These are phyloP conservation scores for Alosa sapidissima DNA, from an alignment of 2,797 vertebrate genomes.

Conservation along the genomic window DNA sequence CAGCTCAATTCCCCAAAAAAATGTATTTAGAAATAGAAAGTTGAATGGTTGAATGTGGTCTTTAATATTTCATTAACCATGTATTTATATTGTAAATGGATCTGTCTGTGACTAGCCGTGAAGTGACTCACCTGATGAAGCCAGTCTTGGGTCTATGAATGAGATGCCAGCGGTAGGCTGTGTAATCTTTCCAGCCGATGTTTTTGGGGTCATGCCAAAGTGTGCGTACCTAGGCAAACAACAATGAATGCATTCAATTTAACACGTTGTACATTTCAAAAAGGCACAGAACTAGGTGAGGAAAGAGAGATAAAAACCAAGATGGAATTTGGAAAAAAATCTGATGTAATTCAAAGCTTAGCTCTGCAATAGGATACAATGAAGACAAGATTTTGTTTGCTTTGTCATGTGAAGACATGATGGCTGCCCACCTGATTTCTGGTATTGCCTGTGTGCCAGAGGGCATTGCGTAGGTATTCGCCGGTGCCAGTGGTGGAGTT, in stretches of 20 bases:
- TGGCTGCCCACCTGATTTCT: constrained; percentile 81
- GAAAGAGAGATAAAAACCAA: not conserved
- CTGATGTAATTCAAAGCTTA: not conserved
- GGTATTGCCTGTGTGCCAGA: constrained; percentile 97
- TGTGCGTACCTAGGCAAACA: constrained; percentile 82
- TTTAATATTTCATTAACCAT: not conserved
- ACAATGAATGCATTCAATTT: not conserved
- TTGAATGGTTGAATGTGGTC: not conserved
- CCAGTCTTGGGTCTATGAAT: constrained; percentile 94
- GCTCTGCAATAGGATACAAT: not conserved
- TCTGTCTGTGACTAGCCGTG: not conserved
- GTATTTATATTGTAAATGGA: too few relatives aligned
- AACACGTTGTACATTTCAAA: not conserved
- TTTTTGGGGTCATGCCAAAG: constrained; percentile 97
- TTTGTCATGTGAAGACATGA: not conserved
- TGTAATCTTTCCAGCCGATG: constrained; percentile 94
- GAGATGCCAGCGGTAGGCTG: constrained; percentile 94
- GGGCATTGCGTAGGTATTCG: constrained; percentile 89
- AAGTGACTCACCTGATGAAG: constrained; percentile 87
- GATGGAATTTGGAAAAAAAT: not conserved
- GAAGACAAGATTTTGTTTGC: not conserved
- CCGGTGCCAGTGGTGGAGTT: constrained; percentile 93
- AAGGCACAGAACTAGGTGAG: not conserved
- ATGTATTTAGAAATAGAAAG: too few relatives aligned
- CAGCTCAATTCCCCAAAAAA: too few relatives aligned